phyloP scores from a whole-genome alignment of 2,113 vertebrate species.

The Panthera leo region DNA sequence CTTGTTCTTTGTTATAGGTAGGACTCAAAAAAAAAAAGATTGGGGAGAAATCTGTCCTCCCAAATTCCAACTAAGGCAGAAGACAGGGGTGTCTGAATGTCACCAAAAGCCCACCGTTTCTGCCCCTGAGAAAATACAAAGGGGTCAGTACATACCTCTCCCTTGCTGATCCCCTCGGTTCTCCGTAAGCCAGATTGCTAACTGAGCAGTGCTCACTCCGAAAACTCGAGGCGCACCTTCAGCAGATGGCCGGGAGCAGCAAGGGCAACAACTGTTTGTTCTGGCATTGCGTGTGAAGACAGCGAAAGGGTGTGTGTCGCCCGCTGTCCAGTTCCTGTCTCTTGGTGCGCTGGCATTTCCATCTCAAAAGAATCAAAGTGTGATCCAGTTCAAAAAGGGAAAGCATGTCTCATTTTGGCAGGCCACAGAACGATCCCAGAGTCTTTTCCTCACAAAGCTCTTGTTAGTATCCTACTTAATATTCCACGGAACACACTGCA shows the following conservation, averaged over 20 bases:
- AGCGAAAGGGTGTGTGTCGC: not conserved
- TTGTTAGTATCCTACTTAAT: not conserved
- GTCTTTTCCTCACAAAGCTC: not conserved
- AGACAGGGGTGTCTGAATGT: not conserved
- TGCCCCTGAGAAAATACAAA: not conserved
- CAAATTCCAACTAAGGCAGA: not conserved
- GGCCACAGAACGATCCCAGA: not conserved
- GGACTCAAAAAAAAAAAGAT: not conserved
- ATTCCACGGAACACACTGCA: not conserved
- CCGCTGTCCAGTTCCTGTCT: not conserved
- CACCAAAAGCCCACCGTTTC: not conserved
- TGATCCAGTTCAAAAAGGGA: not conserved
- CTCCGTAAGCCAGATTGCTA: no score
- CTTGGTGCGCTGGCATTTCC: not conserved
- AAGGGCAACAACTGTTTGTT: not conserved
- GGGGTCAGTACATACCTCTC: not conserved
- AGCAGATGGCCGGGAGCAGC: not conserved
- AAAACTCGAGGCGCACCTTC: not conserved
- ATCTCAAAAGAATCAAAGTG: slow-evolving; percentile 11
- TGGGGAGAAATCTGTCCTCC: not conserved
- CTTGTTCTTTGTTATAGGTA: not conserved
- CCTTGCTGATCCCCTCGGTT: not conserved
- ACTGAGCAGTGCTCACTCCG: not conserved
- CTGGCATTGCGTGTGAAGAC: not conserved
- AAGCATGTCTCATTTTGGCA: not conserved